Evolutionary conservation across 92 coral and sea anemone genomes (phyloP).

Genomic region (Galaxea fascicularis): DNA sequence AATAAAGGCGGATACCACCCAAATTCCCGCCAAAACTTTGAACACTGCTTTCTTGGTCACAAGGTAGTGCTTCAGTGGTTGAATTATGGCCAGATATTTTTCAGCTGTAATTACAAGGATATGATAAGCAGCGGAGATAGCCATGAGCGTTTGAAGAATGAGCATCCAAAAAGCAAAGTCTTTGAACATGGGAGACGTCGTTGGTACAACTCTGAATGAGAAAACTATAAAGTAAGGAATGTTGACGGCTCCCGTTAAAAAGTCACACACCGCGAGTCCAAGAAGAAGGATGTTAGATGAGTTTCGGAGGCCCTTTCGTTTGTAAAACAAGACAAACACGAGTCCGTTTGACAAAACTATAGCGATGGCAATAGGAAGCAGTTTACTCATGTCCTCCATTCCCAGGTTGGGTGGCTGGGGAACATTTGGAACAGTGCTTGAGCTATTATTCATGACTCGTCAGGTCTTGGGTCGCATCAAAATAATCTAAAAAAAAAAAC

Average conservation of each 20-base stretch:
- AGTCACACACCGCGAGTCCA: constrained; percentile 33
- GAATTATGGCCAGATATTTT: constrained; percentile 74
- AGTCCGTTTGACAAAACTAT: constrained; percentile 19
- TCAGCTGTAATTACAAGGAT: constrained; percentile 73
- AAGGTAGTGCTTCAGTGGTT: constrained; percentile 67
- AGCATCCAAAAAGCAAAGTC: neutral
- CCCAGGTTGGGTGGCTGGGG: neutral
- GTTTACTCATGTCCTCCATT: neutral
- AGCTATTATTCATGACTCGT: constrained; percentile 9
- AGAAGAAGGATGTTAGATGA: constrained; percentile 25
- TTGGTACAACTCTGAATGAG: neutral
- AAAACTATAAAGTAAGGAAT: constrained; percentile 18
- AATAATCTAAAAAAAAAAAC: neutral
- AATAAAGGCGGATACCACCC: constrained; percentile 64
- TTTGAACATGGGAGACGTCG: neutral
- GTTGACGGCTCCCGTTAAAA: constrained; percentile 20
- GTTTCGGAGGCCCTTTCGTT: neutral
- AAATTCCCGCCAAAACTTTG: constrained; percentile 38
- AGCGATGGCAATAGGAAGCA: constrained; percentile 18
- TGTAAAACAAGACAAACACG: constrained; percentile 5
- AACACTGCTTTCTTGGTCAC: constrained; percentile 61
- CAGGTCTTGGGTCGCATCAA: neutral
- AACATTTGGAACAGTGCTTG: neutral
- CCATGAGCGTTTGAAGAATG: constrained; percentile 45
- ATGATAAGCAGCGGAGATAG: constrained; percentile 73